Evolutionary conservation across 2,797 vertebrate species (phyloP).

Genomic region (Poecilia gillii): DNA sequence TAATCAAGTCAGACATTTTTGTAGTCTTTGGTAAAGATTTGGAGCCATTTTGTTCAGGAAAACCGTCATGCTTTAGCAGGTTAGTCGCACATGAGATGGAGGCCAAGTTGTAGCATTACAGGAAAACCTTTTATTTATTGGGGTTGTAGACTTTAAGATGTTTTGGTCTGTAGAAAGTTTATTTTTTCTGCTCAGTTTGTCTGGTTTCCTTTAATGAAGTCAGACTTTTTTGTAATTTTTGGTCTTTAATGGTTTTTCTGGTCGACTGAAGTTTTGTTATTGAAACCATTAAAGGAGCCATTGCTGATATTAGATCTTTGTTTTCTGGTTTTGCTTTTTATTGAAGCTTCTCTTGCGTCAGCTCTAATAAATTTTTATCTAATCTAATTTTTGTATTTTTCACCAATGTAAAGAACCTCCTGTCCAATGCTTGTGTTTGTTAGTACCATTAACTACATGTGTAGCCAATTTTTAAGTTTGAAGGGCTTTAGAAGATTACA

Average conservation of each 20-base stretch:
- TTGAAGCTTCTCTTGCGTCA: too few relatives aligned
- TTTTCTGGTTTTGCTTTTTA: too few relatives aligned
- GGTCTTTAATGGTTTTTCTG: too few relatives aligned
- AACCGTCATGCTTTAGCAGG: conserved; percentile 75
- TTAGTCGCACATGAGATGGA: conserved; percentile 60
- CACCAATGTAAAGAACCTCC: too few relatives aligned
- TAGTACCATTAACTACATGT: too few relatives aligned
- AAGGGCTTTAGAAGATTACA: too few relatives aligned
- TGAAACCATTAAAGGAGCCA: neutral
- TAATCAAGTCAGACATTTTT: too few relatives aligned
- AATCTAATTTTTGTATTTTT: too few relatives aligned
- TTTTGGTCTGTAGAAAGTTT: neutral
- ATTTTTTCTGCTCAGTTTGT: neutral
- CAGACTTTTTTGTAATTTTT: neutral
- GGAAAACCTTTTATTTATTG: neutral
- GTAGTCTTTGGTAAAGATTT: neutral
- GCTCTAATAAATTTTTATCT: too few relatives aligned
- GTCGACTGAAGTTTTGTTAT: neutral
- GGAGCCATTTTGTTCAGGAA: conserved; percentile 65
- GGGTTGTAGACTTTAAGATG: neutral
- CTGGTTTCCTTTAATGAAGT: neutral
- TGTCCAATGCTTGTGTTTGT: too few relatives aligned
- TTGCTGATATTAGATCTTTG: neutral
- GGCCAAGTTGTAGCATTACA: neutral
- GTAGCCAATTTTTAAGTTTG: too few relatives aligned